These are phyloP conservation scores for Cyanoderma ruficeps DNA, from an alignment of 2,113 vertebrate species.

Conservation along the genomic window DNA sequence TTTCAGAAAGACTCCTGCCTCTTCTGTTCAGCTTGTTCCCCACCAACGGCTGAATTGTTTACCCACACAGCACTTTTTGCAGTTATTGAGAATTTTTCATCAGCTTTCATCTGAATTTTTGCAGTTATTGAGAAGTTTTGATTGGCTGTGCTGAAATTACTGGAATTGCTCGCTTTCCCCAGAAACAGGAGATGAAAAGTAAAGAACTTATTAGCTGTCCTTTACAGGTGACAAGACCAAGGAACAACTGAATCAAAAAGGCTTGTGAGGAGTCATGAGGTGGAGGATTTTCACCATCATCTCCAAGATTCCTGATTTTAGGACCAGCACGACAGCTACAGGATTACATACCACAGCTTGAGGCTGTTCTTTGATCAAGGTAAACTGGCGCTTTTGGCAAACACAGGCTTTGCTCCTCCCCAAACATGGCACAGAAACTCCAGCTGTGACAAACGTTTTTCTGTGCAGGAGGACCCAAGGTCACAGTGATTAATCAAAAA, in stretches of 20 bases:
- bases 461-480: background rate
- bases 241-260: background rate
- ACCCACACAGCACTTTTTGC: background rate
- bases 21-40: background rate
- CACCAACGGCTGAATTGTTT: background rate
- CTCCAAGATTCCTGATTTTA: background rate
- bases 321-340: background rate
- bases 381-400: background rate
- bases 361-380: background rate
- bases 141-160: background rate
- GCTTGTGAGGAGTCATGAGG: background rate
- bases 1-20: background rate
- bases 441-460: background rate
- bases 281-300: background rate
- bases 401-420: background rate
- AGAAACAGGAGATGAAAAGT: background rate
- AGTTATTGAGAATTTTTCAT: background rate
- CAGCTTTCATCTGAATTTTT: background rate
- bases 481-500: background rate
- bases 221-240: background rate
- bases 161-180: background rate
- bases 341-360: rapidly evolving
- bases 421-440: background rate
- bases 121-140: background rate
- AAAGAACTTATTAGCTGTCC: background rate